A percentile compares a stretch with the other conserved stretches of the same genome.
These are phyloP conservation scores for Leptarthrus brevirostris DNA, from an alignment of 2,888 invertebrate species.

Conservation along the genomic window DNA sequence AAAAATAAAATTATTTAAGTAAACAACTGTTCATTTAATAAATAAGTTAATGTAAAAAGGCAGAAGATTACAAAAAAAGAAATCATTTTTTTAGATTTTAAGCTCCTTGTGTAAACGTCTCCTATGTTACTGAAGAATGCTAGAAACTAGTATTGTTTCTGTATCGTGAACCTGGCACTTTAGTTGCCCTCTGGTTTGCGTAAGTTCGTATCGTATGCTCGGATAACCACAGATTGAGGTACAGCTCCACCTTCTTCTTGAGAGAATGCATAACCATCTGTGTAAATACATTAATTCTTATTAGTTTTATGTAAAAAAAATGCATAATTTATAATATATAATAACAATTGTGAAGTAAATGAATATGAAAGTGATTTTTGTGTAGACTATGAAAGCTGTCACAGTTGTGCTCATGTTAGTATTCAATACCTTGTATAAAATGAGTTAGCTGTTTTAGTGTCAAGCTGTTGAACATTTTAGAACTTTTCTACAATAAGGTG, in stretches of 20 bases:
- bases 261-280: slow-evolving; percentile 98
- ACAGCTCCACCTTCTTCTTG: slow-evolving; percentile 98
- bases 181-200: slow-evolving; percentile 79
- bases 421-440: too few species aligned
- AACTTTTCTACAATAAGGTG: too few species aligned
- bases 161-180: not conserved
- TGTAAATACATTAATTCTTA: not conserved
- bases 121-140: not conserved
- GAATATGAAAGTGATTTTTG: slow-evolving; percentile 5
- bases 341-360: slow-evolving; percentile 1
- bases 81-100: slow-evolving; percentile 5
- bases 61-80: slow-evolving; percentile 18
- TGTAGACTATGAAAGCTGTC: not conserved
- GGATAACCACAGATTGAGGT: slow-evolving; percentile 92
- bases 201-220: slow-evolving; percentile 94
- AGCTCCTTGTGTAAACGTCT: slow-evolving; percentile 38
- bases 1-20: slow-evolving; percentile 29
- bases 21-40: slow-evolving; percentile 18
- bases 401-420: not conserved
- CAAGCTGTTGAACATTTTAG: too few species aligned
- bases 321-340: too few species aligned
- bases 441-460: too few species aligned
- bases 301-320: too few species aligned
- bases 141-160: not conserved
- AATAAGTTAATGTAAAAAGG: slow-evolving; percentile 17